Evolutionary conservation across 2,888 invertebrate species (phyloP).

Genomic region (Lasius fuliginosus): DNA sequence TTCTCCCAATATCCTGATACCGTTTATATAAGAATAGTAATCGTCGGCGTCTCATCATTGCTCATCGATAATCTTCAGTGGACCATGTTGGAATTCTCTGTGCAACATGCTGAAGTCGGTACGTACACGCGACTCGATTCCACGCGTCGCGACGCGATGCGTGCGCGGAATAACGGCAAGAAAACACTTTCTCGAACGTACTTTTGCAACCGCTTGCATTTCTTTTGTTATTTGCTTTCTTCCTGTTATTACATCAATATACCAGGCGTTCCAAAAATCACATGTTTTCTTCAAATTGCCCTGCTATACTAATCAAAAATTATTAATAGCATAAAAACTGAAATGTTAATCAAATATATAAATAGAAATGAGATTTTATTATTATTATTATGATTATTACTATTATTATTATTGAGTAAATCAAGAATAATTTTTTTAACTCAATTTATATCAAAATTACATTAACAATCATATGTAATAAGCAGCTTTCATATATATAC

Average conservation of each 20-base stretch:
- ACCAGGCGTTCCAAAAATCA: not conserved
- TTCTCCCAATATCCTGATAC: not conserved
- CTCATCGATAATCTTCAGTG: constrained; percentile 44
- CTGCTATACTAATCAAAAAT: not conserved
- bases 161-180: constrained; percentile 64
- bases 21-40: not conserved
- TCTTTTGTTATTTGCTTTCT: constrained; percentile 46
- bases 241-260: not conserved
- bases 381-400: not conserved
- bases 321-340: not conserved
- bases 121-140: constrained; percentile 65
- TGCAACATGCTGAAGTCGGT: constrained; percentile 79
- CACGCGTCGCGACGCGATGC: constrained; percentile 31
- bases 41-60: not conserved
- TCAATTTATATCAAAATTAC: not conserved
- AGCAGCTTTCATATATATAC: too few relatives aligned
- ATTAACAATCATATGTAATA: not conserved
- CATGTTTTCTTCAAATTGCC: not conserved
- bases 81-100: constrained; percentile 79
- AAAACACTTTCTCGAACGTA: constrained; percentile 70
- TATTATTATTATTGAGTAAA: not conserved
- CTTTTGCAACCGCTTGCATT: constrained; percentile 60
- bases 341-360: not conserved
- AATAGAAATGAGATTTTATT: not conserved
- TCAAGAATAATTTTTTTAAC: not conserved